Evolutionary conservation across 2,797 vertebrate genomes (phyloP).

Genomic region (Rhinogobio ventralis): DNA sequence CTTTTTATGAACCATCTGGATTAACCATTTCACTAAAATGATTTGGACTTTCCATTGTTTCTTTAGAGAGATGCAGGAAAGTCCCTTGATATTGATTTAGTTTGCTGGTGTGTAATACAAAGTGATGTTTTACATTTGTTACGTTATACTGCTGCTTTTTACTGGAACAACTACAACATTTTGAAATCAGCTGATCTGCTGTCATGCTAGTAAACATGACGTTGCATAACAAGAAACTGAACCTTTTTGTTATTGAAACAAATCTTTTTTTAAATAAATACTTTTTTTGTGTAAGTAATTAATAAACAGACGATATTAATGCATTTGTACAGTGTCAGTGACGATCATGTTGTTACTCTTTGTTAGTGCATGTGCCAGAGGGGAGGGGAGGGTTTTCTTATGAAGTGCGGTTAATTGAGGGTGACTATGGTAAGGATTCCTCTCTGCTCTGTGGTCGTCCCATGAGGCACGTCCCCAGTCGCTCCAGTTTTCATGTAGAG

Average conservation of each 20-base stretch:
- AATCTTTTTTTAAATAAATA: neutral
- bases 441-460: constrained; percentile 11
- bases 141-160: neutral
- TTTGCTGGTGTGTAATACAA: neutral
- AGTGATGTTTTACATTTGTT: neutral
- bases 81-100: neutral
- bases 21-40: neutral
- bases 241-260: neutral
- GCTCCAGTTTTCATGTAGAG: constrained; percentile 37
- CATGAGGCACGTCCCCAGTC: constrained; percentile 23
- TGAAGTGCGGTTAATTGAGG: constrained; percentile 37
- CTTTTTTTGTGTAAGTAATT: neutral
- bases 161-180: neutral
- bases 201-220: neutral
- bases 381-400: neutral
- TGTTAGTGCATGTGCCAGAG: neutral
- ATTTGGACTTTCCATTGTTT: neutral
- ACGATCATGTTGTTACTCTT: neutral
- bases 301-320: neutral
- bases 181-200: neutral
- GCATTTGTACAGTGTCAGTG: neutral
- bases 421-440: constrained; percentile 36
- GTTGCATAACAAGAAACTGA: neutral
- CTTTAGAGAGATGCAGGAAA: neutral
- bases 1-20: neutral